Evolutionary conservation across 1,140 invertebrate genomes (phyloP).

Genomic region (Lasioglossum albipes): DNA sequence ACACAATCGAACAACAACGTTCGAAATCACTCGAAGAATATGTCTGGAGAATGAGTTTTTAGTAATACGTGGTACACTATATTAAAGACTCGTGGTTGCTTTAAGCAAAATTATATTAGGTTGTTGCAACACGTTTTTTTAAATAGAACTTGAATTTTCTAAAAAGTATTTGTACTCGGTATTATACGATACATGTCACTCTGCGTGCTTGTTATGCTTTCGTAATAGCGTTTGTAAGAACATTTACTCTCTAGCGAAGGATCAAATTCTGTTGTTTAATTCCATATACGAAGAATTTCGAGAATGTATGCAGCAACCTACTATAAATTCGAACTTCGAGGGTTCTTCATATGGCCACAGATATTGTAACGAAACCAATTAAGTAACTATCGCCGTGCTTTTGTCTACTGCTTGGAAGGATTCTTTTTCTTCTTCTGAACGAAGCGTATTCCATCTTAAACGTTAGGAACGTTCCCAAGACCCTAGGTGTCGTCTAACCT

Average conservation of each 20-base stretch:
- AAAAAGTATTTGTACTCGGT: neutral
- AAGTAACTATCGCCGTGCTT: neutral
- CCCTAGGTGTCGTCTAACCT: constrained; percentile 23
- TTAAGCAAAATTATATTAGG: neutral
- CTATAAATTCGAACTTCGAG: neutral
- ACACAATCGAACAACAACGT: neutral
- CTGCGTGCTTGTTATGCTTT: too few relatives aligned
- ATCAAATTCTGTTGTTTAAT: neutral
- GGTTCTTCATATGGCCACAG: neutral
- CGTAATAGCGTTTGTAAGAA: too few relatives aligned
- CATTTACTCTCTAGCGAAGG: neutral
- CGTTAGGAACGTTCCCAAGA: constrained; percentile 5
- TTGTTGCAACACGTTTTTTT: neutral
- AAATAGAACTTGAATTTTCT: neutral
- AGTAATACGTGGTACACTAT: neutral
- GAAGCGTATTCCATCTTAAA: constrained; percentile 34
- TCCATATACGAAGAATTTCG: neutral
- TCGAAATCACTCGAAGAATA: neutral
- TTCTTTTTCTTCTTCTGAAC: constrained; percentile 31
- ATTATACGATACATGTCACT: neutral
- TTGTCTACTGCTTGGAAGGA: constrained; percentile 29
- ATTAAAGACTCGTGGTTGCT: neutral
- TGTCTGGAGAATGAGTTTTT: neutral
- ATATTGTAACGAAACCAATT: neutral
- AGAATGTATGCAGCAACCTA: neutral